These are phyloP conservation scores for Drosophila lacertosa DNA, from an alignment of 1,140 invertebrate genomes.

Conservation along the genomic window DNA sequence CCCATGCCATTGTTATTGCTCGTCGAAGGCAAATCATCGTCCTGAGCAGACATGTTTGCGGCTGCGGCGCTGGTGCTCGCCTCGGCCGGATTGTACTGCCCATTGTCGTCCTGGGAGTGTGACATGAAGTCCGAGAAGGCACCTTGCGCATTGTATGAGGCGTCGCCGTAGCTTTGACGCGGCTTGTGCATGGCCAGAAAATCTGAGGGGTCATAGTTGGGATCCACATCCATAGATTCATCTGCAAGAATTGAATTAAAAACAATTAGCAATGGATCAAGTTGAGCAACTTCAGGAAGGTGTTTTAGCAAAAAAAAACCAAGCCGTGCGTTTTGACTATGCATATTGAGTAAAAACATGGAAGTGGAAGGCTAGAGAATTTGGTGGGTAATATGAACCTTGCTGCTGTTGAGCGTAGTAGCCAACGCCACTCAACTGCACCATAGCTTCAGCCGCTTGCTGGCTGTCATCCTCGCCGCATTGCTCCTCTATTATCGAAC, in stretches of 20 bases:
- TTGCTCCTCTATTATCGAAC: slow-evolving; percentile 84
- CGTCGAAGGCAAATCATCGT: slow-evolving; percentile 38
- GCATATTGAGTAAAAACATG: slow-evolving; percentile 5
- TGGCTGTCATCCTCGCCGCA: slow-evolving; percentile 90
- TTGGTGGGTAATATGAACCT: slow-evolving; percentile 63
- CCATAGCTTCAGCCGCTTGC: slow-evolving; percentile 93
- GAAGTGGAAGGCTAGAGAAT: slow-evolving; percentile 28
- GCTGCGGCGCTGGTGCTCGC: slow-evolving; percentile 53
- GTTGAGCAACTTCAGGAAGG: neutral
- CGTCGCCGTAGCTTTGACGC: slow-evolving; percentile 45
- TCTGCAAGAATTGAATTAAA: slow-evolving; percentile 84
- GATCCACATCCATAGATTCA: slow-evolving; percentile 92
- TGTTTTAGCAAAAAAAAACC: slow-evolving; percentile 1
- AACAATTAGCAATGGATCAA: slow-evolving; percentile 12
- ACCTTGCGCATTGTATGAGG: slow-evolving; percentile 34
- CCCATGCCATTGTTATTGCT: slow-evolving; percentile 65
- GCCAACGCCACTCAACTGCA: slow-evolving; percentile 90
- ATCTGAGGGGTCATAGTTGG: slow-evolving; percentile 94
- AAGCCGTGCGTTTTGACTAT: slow-evolving; percentile 11
- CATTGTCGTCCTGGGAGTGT: slow-evolving; percentile 59
- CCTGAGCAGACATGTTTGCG: slow-evolving; percentile 10
- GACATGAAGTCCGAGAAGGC: slow-evolving; percentile 67
- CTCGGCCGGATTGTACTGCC: slow-evolving; percentile 50
- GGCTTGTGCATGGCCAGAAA: slow-evolving; percentile 86
- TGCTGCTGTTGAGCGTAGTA: slow-evolving; percentile 87